Evolutionary conservation across 2,797 vertebrate genomes (phyloP).

Genomic region (Betta splendens): DNA sequence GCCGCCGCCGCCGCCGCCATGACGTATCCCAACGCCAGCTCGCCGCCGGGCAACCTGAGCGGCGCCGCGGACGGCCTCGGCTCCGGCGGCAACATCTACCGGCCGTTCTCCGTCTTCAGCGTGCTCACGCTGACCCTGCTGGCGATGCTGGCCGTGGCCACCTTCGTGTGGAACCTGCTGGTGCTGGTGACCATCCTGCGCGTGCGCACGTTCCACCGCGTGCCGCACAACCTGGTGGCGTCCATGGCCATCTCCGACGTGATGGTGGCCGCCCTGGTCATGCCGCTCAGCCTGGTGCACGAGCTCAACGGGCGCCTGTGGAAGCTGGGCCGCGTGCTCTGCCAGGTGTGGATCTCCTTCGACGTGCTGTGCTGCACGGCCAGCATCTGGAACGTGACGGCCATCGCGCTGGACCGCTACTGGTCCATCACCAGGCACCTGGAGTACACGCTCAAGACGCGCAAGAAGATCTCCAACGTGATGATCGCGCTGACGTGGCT

Average conservation of each 20-base stretch:
- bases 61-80: conserved; percentile 67
- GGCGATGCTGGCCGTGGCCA: conserved; percentile 90
- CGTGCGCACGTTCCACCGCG: conserved; percentile 93
- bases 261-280: conserved; percentile 95
- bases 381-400: conserved; percentile 98
- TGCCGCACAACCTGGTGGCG: conserved; percentile 96
- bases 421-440: conserved; percentile 97
- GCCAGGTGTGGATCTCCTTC: conserved; percentile 94
- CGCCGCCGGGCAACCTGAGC: conserved; percentile 66
- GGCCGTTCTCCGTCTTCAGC: conserved; percentile 86
- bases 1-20: conserved; percentile 68
- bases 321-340: conserved; percentile 90
- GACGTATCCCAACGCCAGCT: conserved; percentile 76
- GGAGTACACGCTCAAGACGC: conserved; percentile 90
- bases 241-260: conserved; percentile 96
- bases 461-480: conserved; percentile 90
- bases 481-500: conserved; percentile 95
- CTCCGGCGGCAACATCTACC: conserved; percentile 69
- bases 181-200: conserved; percentile 94
- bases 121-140: conserved; percentile 89
- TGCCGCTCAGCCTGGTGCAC: conserved; percentile 93
- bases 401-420: conserved; percentile 96
- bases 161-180: conserved; percentile 94
- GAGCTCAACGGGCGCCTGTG: conserved; percentile 90
- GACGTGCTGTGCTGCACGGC: conserved; percentile 98